Evolutionary conservation across 2,113 vertebrate species (phyloP).

Genomic region (Nothobranchius furzeri): DNA sequence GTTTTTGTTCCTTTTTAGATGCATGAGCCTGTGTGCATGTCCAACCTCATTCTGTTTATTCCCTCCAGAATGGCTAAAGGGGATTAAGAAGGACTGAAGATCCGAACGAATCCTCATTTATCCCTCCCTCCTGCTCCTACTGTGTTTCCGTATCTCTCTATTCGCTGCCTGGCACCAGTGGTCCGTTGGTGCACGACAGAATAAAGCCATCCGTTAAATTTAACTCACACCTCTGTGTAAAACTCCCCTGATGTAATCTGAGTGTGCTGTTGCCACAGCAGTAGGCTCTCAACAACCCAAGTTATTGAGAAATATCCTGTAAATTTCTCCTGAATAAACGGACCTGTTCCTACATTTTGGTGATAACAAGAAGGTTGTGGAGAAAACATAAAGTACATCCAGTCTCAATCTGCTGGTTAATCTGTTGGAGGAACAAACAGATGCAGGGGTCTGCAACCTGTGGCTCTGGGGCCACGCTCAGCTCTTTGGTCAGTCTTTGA

Average conservation of each 20-base stretch:
- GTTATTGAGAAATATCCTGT: background rate
- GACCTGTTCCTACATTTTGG: background rate
- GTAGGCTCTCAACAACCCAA: background rate
- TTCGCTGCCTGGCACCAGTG: slow-evolving; percentile 23
- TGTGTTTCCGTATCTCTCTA: slow-evolving; percentile 9
- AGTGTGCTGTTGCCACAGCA: slow-evolving; percentile 3
- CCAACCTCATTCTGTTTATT: slow-evolving; percentile 56
- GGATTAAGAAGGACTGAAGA: slow-evolving; percentile 59
- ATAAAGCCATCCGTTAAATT: slow-evolving; percentile 41
- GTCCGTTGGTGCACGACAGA: slow-evolving; percentile 16
- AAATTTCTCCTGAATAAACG: background rate
- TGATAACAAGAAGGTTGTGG: background rate
- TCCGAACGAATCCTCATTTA: slow-evolving; percentile 52
- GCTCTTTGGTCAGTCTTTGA: no score
- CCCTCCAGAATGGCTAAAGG: slow-evolving; percentile 44
- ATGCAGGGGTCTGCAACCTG: no score
- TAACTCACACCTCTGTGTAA: slow-evolving; percentile 24
- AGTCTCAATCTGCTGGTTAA: background rate
- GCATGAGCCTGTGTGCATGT: slow-evolving; percentile 15
- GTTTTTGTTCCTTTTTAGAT: background rate
- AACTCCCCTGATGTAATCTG: slow-evolving; percentile 33
- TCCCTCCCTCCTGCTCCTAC: slow-evolving; percentile 12
- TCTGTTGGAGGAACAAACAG: background rate
- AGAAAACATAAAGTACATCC: background rate
- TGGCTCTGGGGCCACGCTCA: no score